Percentiles rank a stretch among this genome's conserved stretches.
Evolutionary conservation across 1,140 invertebrate species (phyloP).

Genomic region (Berghia stephanieae): DNA sequence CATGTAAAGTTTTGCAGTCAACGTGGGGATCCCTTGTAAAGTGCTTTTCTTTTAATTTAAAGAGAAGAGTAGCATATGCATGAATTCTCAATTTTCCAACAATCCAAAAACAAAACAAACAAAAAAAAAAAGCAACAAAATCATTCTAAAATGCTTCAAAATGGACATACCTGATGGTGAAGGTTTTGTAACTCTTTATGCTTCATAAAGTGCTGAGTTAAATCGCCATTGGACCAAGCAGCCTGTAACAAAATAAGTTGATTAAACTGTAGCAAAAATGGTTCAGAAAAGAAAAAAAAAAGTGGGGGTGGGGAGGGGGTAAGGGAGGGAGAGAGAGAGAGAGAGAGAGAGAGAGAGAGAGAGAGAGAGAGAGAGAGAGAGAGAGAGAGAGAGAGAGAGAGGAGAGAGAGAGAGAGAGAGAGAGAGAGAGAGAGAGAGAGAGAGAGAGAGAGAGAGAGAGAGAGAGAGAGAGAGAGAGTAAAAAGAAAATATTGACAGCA

Average conservation of each 20-base stretch:
- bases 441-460: not conserved
- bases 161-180: conserved; percentile 44
- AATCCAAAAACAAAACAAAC: too few species aligned
- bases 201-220: conserved; percentile 55
- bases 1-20: too few species aligned
- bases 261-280: not conserved
- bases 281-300: not conserved
- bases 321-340: not conserved
- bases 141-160: too few species aligned
- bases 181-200: conserved; percentile 57
- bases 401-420: not conserved
- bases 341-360: conserved; percentile 21
- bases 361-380: conserved; percentile 14
- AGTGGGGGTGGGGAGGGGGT: not conserved
- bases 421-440: conserved; percentile 10
- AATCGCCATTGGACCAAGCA: conserved; percentile 53
- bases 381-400: conserved; percentile 21
- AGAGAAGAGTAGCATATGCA: too few species aligned
- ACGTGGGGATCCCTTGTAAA: too few species aligned
- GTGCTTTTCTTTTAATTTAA: too few species aligned
- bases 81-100: too few species aligned
- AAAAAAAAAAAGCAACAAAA: too few species aligned
- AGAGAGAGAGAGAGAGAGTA: not conserved
- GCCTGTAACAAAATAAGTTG: conserved; percentile 42
- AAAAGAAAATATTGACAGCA: not conserved